phyloP scores from a whole-genome alignment of 2,797 vertebrate species.

The Pseudomugil tenellus region DNA sequence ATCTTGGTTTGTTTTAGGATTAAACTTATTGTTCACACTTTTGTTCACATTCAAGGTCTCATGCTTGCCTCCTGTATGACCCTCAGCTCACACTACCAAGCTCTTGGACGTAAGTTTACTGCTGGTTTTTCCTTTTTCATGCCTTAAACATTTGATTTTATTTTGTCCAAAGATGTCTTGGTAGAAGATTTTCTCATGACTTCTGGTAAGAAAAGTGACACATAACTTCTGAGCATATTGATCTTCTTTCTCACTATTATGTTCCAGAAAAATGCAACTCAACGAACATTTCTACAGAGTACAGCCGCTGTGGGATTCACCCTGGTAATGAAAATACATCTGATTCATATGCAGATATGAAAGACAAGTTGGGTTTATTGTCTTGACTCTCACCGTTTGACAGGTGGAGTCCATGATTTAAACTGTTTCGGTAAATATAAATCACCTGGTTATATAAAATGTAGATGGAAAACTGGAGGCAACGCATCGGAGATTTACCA shows the following conservation, averaged over 20 bases:
- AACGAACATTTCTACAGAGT: neutral
- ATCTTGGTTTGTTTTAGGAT: neutral
- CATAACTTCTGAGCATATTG: neutral
- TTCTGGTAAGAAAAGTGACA: constrained; percentile 6
- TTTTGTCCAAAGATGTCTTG: neutral
- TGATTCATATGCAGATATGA: neutral
- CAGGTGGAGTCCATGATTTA: constrained; percentile 68
- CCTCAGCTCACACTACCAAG: neutral
- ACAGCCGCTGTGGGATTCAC: constrained; percentile 54
- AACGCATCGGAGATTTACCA: constrained; percentile 35
- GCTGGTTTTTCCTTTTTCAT: too few species aligned
- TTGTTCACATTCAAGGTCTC: constrained; percentile 49
- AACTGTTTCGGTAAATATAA: constrained; percentile 58
- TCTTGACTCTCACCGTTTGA: constrained; percentile 11
- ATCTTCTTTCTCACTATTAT: constrained; percentile 2
- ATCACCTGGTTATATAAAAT: accelerated
- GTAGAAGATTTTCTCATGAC: neutral
- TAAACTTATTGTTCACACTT: neutral
- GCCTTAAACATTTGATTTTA: neutral
- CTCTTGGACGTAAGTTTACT: constrained; percentile 23
- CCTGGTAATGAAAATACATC: constrained; percentile 61
- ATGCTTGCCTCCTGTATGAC: constrained; percentile 1
- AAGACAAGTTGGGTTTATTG: neutral
- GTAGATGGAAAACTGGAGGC: constrained; percentile 65
- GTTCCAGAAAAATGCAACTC: constrained; percentile 48